A percentile compares a stretch with the other conserved stretches of the same genome.
phyloP scores from a whole-genome alignment of 2,113 vertebrate species.

The Furnarius figulus region DNA sequence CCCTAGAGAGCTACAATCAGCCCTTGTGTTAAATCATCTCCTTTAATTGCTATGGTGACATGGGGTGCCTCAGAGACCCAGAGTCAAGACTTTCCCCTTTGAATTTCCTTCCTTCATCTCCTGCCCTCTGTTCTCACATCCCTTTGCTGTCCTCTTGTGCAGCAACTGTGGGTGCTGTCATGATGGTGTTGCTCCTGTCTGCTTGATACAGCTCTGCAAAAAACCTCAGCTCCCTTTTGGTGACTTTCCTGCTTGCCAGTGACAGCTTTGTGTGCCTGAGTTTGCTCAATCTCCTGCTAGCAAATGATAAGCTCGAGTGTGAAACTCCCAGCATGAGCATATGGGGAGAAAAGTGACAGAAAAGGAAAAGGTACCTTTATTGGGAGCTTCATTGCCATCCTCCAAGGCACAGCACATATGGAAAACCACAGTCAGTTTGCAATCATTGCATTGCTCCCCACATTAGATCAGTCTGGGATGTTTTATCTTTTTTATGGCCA shows the following conservation, averaged over 20 bases:
- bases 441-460: not conserved
- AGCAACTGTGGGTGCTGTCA: not conserved
- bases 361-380: not conserved
- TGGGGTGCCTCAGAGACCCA: not conserved
- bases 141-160: not conserved
- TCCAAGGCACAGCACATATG: not conserved
- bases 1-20: not conserved
- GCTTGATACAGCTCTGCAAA: not conserved
- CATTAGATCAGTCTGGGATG: not conserved
- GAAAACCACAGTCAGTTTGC: not conserved
- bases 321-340: not conserved
- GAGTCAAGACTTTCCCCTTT: not conserved
- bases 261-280: not conserved
- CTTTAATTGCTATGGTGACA: not conserved
- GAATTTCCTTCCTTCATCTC: not conserved
- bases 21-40: not conserved
- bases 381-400: not conserved
- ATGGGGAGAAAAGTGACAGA: not conserved
- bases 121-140: not conserved
- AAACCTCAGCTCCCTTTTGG: fast-evolving
- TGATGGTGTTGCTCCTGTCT: fast-evolving
- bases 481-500: not conserved
- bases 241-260: not conserved
- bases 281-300: not conserved
- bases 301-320: not conserved